Evolutionary conservation across 2,113 vertebrate species (phyloP).

Genomic region (Tyrannus savana): DNA sequence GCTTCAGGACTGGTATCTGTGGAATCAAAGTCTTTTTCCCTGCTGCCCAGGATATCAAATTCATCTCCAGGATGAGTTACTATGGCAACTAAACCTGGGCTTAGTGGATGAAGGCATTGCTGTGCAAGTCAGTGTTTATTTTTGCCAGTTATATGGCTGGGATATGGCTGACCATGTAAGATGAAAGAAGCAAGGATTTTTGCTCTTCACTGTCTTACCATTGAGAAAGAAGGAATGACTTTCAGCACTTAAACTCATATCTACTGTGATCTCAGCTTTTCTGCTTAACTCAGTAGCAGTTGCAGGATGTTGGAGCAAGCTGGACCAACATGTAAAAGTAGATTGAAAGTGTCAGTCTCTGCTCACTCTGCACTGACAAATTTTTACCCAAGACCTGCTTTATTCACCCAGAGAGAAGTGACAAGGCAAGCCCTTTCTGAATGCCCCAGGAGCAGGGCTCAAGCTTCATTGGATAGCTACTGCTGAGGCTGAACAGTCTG

Average conservation of each 20-base stretch:
- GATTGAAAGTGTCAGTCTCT: background rate
- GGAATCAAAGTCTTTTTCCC: conserved; percentile 30
- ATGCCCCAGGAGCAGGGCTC: background rate
- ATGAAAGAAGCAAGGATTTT: background rate
- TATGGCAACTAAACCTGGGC: conserved; percentile 61
- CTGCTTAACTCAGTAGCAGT: background rate
- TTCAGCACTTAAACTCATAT: background rate
- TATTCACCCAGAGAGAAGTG: background rate
- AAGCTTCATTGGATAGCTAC: background rate
- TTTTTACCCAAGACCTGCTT: background rate
- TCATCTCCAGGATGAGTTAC: conserved; percentile 45
- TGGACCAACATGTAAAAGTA: background rate
- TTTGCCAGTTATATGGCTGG: background rate
- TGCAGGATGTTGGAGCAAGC: background rate
- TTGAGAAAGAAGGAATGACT: background rate
- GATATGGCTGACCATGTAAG: background rate
- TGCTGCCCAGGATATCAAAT: conserved; percentile 47
- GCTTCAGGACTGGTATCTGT: background rate
- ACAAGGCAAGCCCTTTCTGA: background rate
- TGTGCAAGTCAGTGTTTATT: conserved; percentile 35
- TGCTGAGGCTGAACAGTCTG: background rate
- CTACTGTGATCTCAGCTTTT: background rate
- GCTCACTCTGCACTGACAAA: background rate
- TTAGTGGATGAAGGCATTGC: conserved; percentile 35
- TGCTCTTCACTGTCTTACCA: background rate